Evolutionary conservation across 1,140 invertebrate species (phyloP).

Genomic region (Drosophila neocordata): DNA sequence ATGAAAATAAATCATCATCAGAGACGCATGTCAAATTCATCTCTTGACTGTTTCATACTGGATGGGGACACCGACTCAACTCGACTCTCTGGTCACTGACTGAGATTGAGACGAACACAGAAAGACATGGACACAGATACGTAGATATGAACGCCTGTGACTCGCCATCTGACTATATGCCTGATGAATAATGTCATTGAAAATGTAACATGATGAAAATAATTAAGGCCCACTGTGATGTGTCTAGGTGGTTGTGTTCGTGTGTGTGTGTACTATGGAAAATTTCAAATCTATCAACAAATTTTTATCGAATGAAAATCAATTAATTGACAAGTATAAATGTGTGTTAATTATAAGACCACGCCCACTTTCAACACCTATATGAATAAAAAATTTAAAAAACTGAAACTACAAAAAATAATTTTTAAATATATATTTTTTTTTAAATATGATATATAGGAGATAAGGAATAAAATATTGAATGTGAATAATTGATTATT

Average conservation of each 20-base stretch:
- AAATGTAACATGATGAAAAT: constrained; percentile 58
- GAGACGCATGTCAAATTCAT: constrained; percentile 73
- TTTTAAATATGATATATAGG: too few species aligned
- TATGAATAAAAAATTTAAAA: background rate
- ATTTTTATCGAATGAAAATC: background rate
- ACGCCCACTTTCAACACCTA: background rate
- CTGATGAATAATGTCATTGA: constrained; percentile 60
- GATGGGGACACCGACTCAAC: background rate
- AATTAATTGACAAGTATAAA: too few species aligned
- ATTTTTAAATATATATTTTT: too few species aligned
- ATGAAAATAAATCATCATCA: constrained; percentile 75
- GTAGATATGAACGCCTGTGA: background rate
- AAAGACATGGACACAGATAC: constrained; percentile 17
- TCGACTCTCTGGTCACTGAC: background rate
- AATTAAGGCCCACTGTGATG: constrained; percentile 35
- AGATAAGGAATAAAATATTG: too few species aligned
- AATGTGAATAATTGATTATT: too few species aligned
- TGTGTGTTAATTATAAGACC: background rate
- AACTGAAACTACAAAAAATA: background rate
- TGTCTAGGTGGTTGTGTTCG: background rate
- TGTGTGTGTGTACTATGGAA: background rate
- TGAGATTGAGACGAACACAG: constrained; percentile 28
- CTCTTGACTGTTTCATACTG: constrained; percentile 54
- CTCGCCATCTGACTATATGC: background rate
- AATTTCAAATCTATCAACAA: background rate